A percentile compares a stretch with the other conserved stretches of the same genome.
Conservation (phyloP, 2,797 vertebrate genomes). For the Cryptoprocta ferox region DNA sequence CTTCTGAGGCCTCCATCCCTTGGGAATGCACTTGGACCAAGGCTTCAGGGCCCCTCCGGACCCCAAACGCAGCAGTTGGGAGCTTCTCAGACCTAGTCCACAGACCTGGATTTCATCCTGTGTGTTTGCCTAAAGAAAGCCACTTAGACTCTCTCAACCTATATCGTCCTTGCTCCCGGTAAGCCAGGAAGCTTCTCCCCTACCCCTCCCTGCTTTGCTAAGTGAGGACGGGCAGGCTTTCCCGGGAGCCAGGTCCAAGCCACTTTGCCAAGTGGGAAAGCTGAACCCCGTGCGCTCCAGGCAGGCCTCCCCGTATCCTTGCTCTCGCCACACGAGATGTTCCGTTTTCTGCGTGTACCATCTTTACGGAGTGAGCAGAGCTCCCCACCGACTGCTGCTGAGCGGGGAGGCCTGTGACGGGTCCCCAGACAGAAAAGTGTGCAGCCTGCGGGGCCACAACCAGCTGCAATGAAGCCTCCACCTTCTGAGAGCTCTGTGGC, state of each 20-base stretch:
- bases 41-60: background rate
- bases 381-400: background rate
- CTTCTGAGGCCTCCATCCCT: background rate
- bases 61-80: background rate
- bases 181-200: background rate
- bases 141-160: background rate
- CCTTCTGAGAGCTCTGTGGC: background rate
- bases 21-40: background rate
- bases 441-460: background rate
- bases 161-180: background rate
- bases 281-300: background rate
- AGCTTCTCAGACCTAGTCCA: background rate
- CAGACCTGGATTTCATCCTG: background rate
- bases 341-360: background rate
- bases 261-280: background rate
- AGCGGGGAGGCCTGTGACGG: background rate
- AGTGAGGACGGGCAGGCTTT: background rate
- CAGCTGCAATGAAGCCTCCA: background rate
- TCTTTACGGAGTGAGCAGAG: background rate
- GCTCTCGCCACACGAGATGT: accelerated
- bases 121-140: background rate
- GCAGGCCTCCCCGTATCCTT: background rate
- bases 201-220: background rate
- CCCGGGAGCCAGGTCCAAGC: background rate
- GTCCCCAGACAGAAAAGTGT: background rate